Conservation (phyloP, 64 coral and sea anemone species). For the Orbicella faveolata region DNA sequence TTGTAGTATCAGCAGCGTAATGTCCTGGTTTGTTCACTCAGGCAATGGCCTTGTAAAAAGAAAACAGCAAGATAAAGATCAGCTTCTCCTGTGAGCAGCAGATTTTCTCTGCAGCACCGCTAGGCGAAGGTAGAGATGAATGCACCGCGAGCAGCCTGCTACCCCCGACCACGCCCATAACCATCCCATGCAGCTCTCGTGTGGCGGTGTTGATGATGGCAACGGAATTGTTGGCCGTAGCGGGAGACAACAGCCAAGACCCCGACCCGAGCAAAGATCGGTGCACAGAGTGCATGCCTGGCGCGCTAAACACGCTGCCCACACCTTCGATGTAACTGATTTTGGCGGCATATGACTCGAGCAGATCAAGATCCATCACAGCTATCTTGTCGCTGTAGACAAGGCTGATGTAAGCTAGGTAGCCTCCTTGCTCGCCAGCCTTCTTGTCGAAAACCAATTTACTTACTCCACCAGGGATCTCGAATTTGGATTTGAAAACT, state of each 20-base stretch:
- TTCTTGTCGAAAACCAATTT: background rate
- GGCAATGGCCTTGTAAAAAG: background rate
- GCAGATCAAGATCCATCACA: constrained; percentile 16
- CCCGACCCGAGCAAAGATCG: background rate
- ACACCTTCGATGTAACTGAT: constrained; percentile 38
- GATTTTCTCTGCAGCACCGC: too few relatives aligned
- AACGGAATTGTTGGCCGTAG: constrained; percentile 25
- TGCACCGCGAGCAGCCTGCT: background rate
- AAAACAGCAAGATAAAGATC: background rate
- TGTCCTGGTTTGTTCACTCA: too few relatives aligned
- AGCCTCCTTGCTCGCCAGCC: background rate
- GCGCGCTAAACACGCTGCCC: background rate
- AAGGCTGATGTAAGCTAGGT: constrained; percentile 20
- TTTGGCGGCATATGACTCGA: background rate
- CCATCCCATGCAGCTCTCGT: constrained; percentile 25
- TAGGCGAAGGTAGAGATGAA: background rate
- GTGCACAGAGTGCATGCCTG: background rate
- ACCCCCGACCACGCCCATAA: constrained; percentile 4
- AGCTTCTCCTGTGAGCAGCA: background rate
- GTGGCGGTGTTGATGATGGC: constrained; percentile 34
- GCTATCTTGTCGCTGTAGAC: constrained; percentile 49
- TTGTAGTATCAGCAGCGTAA: too few relatives aligned
- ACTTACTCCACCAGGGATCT: constrained; percentile 35
- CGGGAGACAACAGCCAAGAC: constrained; percentile 35
- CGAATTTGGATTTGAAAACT: background rate